Base-by-base conservation (phyloP, 1,140 invertebrate species). In the Arctopsyche grandis region DNA sequence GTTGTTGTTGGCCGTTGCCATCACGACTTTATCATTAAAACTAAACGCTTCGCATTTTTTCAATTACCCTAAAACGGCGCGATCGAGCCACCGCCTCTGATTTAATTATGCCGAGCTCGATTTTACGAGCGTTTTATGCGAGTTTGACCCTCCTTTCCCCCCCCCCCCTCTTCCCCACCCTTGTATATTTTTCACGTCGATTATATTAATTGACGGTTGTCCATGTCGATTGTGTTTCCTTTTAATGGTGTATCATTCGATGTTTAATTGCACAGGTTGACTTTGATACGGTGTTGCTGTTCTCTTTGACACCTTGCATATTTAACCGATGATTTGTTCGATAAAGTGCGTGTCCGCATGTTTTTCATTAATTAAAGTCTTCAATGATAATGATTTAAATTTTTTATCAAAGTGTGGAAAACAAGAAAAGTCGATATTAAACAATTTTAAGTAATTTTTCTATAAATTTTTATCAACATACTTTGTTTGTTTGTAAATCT, bases 1-100 rank as follows among this genome's bases (percentile, higher is more conserved):
- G 69, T 48, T 16, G 48, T 63, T 24, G 71, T 79, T 79, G n/a
- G 70, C 70, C 48, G 69, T 74, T 56, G 22, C 71, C 71, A 78
- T 77, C 79, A 80, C 79, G 79, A 80, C 38, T 69, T 78, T 29
- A 38, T 24, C 76, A 80, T 80, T 78, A 80, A 77, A 80, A 48
- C 69, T 74, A 78, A 78, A 80, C 76, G 73, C 69, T 76, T 77
- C 69, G 63, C 58, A 78, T 71, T 80, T 80, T 80, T 80, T 80
- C 79, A 80, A 80, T 80, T 80, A 80, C 63, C 16, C 29, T 29
- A 48, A 69, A 70, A 69, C 60, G 10, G 75, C 19, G 22, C 58
- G 58, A 60, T 60, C n/a, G n/a, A 0, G n/a, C 21, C 19, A 19
- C 21, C 19, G 58, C 58, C 5, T 3, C 14, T 52, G 70, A 48